These are phyloP conservation scores for Sesamia inferens DNA, from an alignment of 2,888 invertebrate genomes.

Conservation along the genomic window DNA sequence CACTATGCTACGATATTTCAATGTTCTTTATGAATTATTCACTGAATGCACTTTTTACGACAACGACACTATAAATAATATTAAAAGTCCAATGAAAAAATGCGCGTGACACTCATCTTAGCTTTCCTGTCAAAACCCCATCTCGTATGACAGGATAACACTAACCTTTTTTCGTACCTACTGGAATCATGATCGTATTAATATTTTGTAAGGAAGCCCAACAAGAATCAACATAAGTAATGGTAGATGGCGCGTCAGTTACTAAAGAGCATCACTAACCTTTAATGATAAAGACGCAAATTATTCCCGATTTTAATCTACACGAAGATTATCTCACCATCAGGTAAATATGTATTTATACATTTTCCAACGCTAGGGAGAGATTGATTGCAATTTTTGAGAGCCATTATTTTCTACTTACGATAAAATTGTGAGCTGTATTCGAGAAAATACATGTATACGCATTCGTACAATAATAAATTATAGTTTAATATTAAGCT, in stretches of 20 bases:
- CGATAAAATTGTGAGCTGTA: constrained; percentile 82
- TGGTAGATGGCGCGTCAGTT: constrained; percentile 32
- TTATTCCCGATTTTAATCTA: constrained; percentile 8
- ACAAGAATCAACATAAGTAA: constrained; percentile 1
- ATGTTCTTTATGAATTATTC: no score
- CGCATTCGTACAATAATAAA: constrained; percentile 89
- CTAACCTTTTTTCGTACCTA: neutral
- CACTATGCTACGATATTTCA: no score
- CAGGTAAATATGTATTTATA: constrained; percentile 13
- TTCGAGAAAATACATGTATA: constrained; percentile 87
- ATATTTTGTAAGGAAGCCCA: neutral
- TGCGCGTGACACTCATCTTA: no score
- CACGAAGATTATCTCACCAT: constrained; percentile 12
- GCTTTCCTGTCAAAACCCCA: no score
- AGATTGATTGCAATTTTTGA: constrained; percentile 30
- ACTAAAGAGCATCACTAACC: neutral
- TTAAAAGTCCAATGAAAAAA: no score
- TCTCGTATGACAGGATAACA: neutral
- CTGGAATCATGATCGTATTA: neutral
- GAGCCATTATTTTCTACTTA: constrained; percentile 57
- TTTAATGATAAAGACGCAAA: neutral
- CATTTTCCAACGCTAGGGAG: constrained; percentile 10
- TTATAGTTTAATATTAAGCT: constrained; percentile 82
- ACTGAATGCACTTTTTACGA: no score
- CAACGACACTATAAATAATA: no score